Conservation (phyloP, 2,888 invertebrate species). For the Nematopogon swammerdamellus region DNA sequence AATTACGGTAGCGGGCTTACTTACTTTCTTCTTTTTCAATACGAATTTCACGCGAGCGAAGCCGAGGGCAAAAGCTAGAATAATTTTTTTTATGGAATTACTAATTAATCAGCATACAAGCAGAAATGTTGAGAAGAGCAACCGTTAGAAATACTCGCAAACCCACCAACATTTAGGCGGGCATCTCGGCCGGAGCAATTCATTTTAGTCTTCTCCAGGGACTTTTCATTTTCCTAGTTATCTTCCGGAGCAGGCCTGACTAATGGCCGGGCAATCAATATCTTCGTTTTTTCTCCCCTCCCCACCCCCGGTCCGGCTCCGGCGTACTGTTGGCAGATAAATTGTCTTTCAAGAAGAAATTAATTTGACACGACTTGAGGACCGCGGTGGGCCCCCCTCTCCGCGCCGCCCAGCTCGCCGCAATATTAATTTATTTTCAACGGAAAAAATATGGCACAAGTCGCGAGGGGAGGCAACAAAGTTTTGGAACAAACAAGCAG, state of each 20-base stretch:
- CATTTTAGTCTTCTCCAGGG: background rate
- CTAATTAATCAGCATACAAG: no score
- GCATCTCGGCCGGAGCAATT: background rate
- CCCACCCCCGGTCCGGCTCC: background rate
- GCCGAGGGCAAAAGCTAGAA: no score
- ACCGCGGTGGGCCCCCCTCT: slow-evolving; percentile 8
- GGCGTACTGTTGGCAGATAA: slow-evolving; percentile 27
- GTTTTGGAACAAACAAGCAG: no score
- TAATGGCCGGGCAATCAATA: slow-evolving; percentile 41
- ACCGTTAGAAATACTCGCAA: no score
- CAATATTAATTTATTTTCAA: background rate
- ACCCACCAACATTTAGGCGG: no score
- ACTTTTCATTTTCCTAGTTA: background rate
- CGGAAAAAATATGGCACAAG: background rate
- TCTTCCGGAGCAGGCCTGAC: slow-evolving; percentile 14
- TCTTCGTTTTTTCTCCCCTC: slow-evolving; percentile 33
- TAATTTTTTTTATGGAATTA: no score
- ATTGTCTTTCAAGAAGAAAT: slow-evolving; percentile 52
- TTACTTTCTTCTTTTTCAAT: no score
- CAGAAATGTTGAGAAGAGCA: no score
- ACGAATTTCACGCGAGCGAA: no score
- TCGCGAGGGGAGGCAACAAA: background rate
- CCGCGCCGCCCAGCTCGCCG: slow-evolving; percentile 5
- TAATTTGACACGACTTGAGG: slow-evolving; percentile 46
- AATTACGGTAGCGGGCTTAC: no score